A percentile compares a stretch with the other conserved stretches of the same genome.
Evolutionary conservation across 2,797 vertebrate genomes (phyloP).

Genomic region (Spea hammondii): DNA sequence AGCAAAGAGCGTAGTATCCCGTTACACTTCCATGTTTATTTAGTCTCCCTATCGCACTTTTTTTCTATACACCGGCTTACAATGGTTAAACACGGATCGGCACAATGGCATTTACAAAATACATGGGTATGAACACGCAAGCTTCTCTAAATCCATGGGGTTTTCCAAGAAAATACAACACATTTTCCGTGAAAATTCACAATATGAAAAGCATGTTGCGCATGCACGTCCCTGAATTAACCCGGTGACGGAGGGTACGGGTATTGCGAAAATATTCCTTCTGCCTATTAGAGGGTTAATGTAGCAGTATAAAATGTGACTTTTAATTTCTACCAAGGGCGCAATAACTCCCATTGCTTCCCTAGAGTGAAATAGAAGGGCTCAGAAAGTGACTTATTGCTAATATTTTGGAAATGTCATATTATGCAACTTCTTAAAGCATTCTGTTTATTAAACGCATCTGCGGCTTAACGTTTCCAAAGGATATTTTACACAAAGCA

Average conservation of each 20-base stretch:
- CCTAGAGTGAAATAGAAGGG: background rate
- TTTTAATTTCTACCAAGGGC: background rate
- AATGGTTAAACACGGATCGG: too few relatives aligned
- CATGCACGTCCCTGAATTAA: too few relatives aligned
- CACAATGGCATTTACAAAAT: too few relatives aligned
- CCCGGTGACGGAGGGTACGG: too few relatives aligned
- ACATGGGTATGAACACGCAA: too few relatives aligned
- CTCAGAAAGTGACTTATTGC: background rate
- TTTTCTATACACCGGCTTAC: too few relatives aligned
- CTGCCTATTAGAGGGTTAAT: background rate
- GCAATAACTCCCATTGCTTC: background rate
- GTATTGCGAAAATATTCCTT: too few relatives aligned
- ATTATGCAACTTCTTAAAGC: slow-evolving; percentile 41
- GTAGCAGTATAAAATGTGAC: background rate
- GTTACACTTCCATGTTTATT: too few relatives aligned
- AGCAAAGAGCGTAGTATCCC: too few relatives aligned
- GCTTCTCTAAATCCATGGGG: background rate
- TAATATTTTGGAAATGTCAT: slow-evolving; percentile 28
- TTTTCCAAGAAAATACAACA: background rate
- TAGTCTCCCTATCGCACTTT: too few relatives aligned
- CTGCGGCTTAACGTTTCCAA: background rate
- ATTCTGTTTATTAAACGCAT: slow-evolving; percentile 55
- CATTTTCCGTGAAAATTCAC: background rate
- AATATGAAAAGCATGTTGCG: background rate
- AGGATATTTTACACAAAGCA: background rate